phyloP scores from a whole-genome alignment of 2,888 invertebrate genomes.

The Trichopria drosophilae region DNA sequence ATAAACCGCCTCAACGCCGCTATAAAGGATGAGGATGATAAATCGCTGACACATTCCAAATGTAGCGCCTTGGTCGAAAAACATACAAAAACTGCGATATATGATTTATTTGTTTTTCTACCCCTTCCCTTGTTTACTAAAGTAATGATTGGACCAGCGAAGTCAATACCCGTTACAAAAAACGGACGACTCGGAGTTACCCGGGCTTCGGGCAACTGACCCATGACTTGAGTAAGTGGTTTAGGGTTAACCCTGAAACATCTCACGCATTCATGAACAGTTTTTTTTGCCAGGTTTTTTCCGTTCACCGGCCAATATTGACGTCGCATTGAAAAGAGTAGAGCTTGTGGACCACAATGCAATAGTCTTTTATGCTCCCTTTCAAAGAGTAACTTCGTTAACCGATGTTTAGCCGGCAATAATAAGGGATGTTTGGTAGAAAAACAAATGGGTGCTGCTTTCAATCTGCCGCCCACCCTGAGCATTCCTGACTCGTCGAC shows the following conservation, averaged over 20 bases:
- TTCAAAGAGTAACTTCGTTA: conserved; percentile 28
- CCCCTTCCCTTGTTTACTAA: conserved; percentile 26
- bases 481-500: conserved; percentile 16
- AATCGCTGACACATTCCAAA: conserved; percentile 35
- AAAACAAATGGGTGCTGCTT: conserved; percentile 7
- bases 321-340: conserved; percentile 23
- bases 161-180: conserved; percentile 21
- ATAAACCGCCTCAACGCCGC: conserved; percentile 35
- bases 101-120: conserved; percentile 30
- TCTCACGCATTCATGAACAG: conserved; percentile 28
- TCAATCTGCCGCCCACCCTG: conserved; percentile 31
- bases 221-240: no score
- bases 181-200: conserved; percentile 24
- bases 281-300: conserved; percentile 22
- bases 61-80: conserved; percentile 36
- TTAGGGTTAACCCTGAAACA: conserved; percentile 26
- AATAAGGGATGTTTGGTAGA: conserved; percentile 19
- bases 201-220: no score
- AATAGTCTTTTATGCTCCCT: conserved; percentile 27
- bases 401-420: conserved; percentile 5
- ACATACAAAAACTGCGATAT: conserved; percentile 37
- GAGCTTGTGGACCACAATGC: conserved; percentile 30
- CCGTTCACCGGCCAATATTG: conserved; percentile 33
- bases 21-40: conserved; percentile 33
- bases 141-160: conserved; percentile 25